Evolutionary conservation across 1,140 invertebrate genomes (phyloP), one percentile per base, ranked within the genome.

Genomic region (Berghia stephanieae): DNA sequence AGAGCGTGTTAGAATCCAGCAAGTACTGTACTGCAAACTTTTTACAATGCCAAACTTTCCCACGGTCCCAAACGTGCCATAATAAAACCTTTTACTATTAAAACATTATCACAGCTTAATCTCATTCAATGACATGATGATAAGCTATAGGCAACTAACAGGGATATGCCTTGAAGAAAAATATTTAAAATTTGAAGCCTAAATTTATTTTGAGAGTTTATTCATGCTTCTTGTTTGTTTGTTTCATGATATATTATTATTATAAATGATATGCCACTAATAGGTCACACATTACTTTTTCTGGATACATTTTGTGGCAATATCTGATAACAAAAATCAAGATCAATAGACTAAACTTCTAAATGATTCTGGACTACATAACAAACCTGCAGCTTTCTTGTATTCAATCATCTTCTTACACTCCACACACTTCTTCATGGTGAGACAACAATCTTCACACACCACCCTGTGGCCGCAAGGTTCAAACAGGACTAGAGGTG

Each of bases 381-480:
- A 60, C 68, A 67, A 78, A 87, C 86, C 86, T 82, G 72, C 66
- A 27, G 78, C 79, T 57, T 81, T 81, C 66, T 93, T 91, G 70
- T 89, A 89, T 69, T 91, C 89, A 43, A 95, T 93, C 5, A 89
- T 79, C 38, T 90, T 86, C 43, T 93, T 92, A 85, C 95, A 96
- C 43, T 91, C 89, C 31, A 95, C 86, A 87, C 94, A 96, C 87
- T 94, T 95, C 85, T 95, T 95, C 92, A 95, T 94, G 43, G 94
- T 90, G 21, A 92, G 88, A 68, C 93, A 93, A 87, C 95, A 96
- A 75, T 95, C 94, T 81, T 92, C 92, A 86, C 95, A 96, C 1
- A 92, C 92, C 24, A 94, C 92, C 83, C 91, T 91, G 87, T 96
- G 94, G 68, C 91, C 91, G 86, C 95, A 96, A 0, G 95, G 95